These are phyloP conservation scores for Polypterus bichir DNA, from an alignment of 2,113 vertebrate species.

Conservation along the genomic window DNA sequence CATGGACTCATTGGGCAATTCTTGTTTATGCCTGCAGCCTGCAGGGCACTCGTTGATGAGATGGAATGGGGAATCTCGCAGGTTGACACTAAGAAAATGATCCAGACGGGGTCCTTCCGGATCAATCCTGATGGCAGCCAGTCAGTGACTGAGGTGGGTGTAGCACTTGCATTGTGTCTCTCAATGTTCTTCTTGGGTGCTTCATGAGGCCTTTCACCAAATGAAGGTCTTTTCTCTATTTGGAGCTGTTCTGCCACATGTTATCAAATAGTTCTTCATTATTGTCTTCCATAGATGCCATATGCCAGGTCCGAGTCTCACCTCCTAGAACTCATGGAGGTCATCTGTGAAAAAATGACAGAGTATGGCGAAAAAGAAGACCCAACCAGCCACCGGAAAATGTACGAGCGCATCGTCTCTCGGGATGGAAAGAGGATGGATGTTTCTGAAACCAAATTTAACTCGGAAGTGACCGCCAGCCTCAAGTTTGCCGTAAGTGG, in stretches of 20 bases:
- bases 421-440: slow-evolving; percentile 65
- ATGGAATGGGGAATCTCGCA: slow-evolving; percentile 88
- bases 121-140: slow-evolving; percentile 94
- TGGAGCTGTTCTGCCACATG: neutral
- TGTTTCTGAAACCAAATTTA: slow-evolving; percentile 61
- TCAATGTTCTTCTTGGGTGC: neutral
- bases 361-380: slow-evolving; percentile 75
- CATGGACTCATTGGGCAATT: neutral
- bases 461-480: slow-evolving; percentile 64
- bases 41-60: slow-evolving; percentile 88
- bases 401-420: slow-evolving; percentile 61
- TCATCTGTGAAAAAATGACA: slow-evolving; percentile 82
- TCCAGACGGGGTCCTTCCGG: slow-evolving; percentile 84
- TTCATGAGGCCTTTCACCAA: too few relatives aligned
- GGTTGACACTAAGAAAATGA: slow-evolving; percentile 82
- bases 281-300: slow-evolving; percentile 51
- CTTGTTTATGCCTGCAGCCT: slow-evolving; percentile 46
- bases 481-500: slow-evolving; percentile 76
- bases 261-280: neutral
- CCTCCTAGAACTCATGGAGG: slow-evolving; percentile 81
- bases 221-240: too few relatives aligned
- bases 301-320: slow-evolving; percentile 80
- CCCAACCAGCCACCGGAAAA: slow-evolving; percentile 57
- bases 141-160: slow-evolving; percentile 75
- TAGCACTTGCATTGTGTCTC: neutral